These are phyloP conservation scores for Nomada fucata DNA, from an alignment of 2,888 invertebrate species.

Conservation along the genomic window DNA sequence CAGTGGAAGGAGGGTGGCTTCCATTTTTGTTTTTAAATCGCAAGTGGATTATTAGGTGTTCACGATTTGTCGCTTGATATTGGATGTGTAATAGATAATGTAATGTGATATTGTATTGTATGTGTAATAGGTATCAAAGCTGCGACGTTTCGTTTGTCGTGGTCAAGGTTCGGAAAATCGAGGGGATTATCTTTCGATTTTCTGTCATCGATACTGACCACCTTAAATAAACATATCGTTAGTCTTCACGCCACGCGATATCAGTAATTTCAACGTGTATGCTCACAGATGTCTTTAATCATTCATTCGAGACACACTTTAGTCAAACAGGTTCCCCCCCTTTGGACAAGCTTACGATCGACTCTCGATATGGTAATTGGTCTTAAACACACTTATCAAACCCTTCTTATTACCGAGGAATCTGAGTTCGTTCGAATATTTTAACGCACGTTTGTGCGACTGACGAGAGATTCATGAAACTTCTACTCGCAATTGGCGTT, in stretches of 20 bases:
- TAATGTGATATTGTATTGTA: too few relatives aligned
- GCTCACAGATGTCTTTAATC: background rate
- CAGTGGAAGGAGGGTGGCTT: too few relatives aligned
- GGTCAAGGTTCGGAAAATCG: too few relatives aligned
- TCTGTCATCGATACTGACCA: too few relatives aligned
- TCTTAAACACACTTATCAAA: background rate
- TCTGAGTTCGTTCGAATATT: slow-evolving; percentile 1
- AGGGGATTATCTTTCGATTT: too few relatives aligned
- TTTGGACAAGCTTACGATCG: background rate
- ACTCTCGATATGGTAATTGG: background rate
- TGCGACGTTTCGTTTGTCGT: too few relatives aligned
- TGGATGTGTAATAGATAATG: too few relatives aligned
- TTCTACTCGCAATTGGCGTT: slow-evolving; percentile 59
- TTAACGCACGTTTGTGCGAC: slow-evolving; percentile 12
- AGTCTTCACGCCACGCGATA: too few relatives aligned
- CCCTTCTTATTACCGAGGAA: slow-evolving; percentile 18
- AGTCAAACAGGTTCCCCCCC: background rate
- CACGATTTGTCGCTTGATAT: background rate
- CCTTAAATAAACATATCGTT: too few relatives aligned
- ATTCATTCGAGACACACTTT: background rate
- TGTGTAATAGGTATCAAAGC: too few relatives aligned
- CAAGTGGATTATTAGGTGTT: slow-evolving; percentile 6
- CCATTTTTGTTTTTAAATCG: slow-evolving; percentile 16
- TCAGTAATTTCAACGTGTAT: background rate
- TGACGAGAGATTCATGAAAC: slow-evolving; percentile 46